Conservation (phyloP, 2,113 vertebrate species). For the Pseudolaguvia tuberculata region DNA sequence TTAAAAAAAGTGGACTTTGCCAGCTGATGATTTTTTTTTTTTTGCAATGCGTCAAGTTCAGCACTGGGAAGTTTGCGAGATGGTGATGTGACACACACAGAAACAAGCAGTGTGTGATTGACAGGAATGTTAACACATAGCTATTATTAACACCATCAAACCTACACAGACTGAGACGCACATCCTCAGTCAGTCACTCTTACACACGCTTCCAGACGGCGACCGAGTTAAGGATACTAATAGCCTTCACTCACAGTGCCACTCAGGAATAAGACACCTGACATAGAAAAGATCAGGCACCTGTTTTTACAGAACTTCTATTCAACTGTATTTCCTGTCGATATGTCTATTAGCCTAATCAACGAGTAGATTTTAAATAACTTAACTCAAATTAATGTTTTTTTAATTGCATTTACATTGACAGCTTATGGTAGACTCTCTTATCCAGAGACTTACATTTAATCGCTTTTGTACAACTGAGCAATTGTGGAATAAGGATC, state of each 20-base stretch:
- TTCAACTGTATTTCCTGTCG: neutral
- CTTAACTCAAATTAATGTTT: neutral
- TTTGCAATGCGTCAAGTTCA: neutral
- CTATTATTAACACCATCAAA: conserved; percentile 45
- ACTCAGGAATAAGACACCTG: conserved; percentile 23
- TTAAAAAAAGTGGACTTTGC: neutral
- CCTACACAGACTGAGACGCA: conserved; percentile 34
- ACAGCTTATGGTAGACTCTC: no score
- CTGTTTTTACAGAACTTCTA: conserved; percentile 32
- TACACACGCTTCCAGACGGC: conserved; percentile 13
- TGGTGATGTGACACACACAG: conserved; percentile 26
- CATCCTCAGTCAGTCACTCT: neutral
- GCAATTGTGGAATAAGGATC: no score
- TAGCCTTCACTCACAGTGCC: conserved; percentile 24
- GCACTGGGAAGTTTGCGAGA: conserved; percentile 7
- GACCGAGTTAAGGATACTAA: conserved; percentile 27
- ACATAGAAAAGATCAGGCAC: conserved; percentile 55
- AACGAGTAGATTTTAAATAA: neutral
- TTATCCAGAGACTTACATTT: no score
- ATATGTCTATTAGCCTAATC: neutral
- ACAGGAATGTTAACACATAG: conserved; percentile 42
- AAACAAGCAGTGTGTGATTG: conserved; percentile 34
- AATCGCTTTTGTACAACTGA: no score
- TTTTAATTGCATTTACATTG: no score
- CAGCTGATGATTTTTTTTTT: neutral